A percentile compares a stretch with the other conserved stretches of the same genome.
phyloP scores from a whole-genome alignment of 1,140 invertebrate genomes.

The Campoletis sonorensis region DNA sequence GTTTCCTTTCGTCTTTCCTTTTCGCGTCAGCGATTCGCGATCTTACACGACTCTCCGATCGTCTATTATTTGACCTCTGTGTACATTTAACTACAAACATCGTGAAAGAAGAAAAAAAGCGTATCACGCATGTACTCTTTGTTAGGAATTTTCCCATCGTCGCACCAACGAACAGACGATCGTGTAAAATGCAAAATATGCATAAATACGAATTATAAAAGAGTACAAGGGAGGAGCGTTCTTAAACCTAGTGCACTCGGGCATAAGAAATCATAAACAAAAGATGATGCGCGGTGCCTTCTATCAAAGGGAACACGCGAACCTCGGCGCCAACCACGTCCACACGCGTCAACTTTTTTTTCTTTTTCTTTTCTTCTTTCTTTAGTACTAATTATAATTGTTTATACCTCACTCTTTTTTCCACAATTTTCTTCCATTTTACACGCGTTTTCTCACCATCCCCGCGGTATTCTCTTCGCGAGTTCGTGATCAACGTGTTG shows the following conservation, averaged over 20 bases:
- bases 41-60: no score
- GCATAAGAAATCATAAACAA: background rate
- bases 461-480: background rate
- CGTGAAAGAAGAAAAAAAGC: no score
- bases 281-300: background rate
- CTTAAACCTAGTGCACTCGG: no score
- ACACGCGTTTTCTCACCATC: slow-evolving; percentile 24
- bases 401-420: background rate
- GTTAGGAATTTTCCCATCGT: slow-evolving; percentile 15
- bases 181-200: no score
- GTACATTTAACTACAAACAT: no score
- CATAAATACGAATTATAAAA: no score
- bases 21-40: no score
- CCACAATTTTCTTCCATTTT: slow-evolving; percentile 15
- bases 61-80: no score
- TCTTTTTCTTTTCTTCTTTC: background rate
- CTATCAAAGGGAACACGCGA: slow-evolving; percentile 23
- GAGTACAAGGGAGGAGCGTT: no score
- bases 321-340: background rate
- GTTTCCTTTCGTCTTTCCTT: no score
- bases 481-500: background rate
- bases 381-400: background rate
- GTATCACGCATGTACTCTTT: background rate
- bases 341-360: background rate
- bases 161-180: background rate